Conservation (phyloP, 2,888 invertebrate species). For the Iphiclides podalirius region DNA sequence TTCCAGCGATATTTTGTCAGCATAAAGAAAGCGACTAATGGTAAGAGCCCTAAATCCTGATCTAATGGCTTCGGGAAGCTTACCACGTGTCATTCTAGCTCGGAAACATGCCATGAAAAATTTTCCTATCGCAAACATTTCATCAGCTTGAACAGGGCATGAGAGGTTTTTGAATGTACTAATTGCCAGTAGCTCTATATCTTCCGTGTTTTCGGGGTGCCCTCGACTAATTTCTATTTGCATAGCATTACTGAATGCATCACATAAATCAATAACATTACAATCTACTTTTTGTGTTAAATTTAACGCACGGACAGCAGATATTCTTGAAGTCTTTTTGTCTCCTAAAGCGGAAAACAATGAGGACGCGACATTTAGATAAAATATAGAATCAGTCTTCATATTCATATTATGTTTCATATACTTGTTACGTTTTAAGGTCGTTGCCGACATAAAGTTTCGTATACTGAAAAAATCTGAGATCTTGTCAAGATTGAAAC, state of each 20-base stretch:
- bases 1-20: constrained; percentile 57
- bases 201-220: constrained; percentile 49
- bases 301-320: constrained; percentile 52
- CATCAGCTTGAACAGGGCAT: constrained; percentile 58
- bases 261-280: constrained; percentile 60
- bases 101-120: constrained; percentile 65
- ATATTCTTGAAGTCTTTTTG: constrained; percentile 46
- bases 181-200: constrained; percentile 57
- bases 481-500: constrained; percentile 51
- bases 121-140: constrained; percentile 66
- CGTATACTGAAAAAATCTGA: constrained; percentile 45
- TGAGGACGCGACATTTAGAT: constrained; percentile 58
- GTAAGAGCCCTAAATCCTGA: constrained; percentile 64
- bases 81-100: constrained; percentile 56
- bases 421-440: constrained; percentile 45
- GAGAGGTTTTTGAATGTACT: constrained; percentile 45
- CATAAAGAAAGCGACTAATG: constrained; percentile 63
- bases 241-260: constrained; percentile 67
- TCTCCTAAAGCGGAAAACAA: constrained; percentile 56
- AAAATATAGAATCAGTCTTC: constrained; percentile 58
- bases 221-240: constrained; percentile 66
- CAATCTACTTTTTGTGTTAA: constrained; percentile 57
- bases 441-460: constrained; percentile 38
- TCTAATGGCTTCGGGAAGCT: constrained; percentile 50
- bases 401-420: constrained; percentile 41